Evolutionary conservation across 2,113 vertebrate species (phyloP).

Genomic region (Xenotilapia caudafasciata): DNA sequence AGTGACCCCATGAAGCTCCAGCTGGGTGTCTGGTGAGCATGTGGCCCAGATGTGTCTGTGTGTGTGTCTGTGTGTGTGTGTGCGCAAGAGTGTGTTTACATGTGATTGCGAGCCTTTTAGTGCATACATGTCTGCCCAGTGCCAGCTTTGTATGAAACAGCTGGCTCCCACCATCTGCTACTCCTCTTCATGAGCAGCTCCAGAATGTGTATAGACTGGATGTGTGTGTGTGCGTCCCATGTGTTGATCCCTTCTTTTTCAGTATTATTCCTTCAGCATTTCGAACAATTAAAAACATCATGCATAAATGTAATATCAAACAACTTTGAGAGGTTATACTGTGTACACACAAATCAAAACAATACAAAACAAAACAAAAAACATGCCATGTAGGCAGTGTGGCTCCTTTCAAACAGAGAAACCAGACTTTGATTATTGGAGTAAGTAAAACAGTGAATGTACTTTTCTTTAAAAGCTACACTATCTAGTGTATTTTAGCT

Average conservation of each 20-base stretch:
- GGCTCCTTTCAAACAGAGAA: not conserved
- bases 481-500: slow-evolving; percentile 22
- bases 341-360: not conserved
- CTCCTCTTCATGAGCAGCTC: slow-evolving; percentile 33
- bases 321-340: not conserved
- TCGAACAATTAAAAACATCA: not conserved
- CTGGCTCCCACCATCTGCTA: slow-evolving; percentile 75
- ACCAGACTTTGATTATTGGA: not conserved
- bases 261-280: not conserved
- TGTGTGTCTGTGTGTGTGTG: not conserved
- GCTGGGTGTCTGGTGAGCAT: slow-evolving; percentile 37
- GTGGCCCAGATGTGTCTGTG: slow-evolving; percentile 43
- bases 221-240: slow-evolving; percentile 6
- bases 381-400: not conserved
- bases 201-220: slow-evolving; percentile 10
- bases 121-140: slow-evolving; percentile 60
- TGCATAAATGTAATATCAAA: not conserved
- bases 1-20: slow-evolving; percentile 51
- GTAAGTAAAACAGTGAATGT: not conserved
- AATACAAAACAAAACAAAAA: not conserved
- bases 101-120: slow-evolving; percentile 22
- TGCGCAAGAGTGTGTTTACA: not conserved
- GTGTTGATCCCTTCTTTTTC: not conserved
- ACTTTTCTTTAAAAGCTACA: slow-evolving; percentile 32
- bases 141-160: slow-evolving; percentile 67